Evolutionary conservation across 2,797 vertebrate genomes (phyloP), one percentile per base, ranked within the genome.

Genomic region (Falco cherrug): DNA sequence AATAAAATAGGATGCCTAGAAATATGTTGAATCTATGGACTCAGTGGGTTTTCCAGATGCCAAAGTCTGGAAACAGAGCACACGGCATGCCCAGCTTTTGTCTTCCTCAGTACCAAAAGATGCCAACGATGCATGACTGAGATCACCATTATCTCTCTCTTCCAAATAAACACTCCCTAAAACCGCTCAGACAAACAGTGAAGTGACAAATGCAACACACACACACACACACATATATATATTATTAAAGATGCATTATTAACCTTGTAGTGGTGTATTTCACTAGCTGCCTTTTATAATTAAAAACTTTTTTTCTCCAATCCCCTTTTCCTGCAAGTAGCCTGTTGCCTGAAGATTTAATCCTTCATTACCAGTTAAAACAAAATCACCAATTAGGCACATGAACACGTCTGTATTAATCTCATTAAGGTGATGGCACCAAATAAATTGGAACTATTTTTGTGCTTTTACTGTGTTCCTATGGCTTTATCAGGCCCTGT

Each of bases 401-500:
- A 98, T 98, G 98, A 98, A 98, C 98, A 98, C 97, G 97, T 98
- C 98, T 96, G 97, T 97, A 98, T 98, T 98, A 98, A 98, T 98
- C 98, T 98, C 98, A 98, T 98, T 98, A 98, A 98, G 98, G 98
- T 98, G 98, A 98, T 98, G 98, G 98, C 98, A 98, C 98, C 98
- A 98, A 98, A 98, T 98, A 98, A 98, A 98, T 98, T 98, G 98
- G 98, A 98, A 98, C 98, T 98, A 98, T 98, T 98, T 98, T 98
- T 98, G 97, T 98, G 98, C 98, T 98, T 98, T 98, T 98, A 98
- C 98, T 98, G 97, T 98, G 98, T 98, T 98, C 98, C 98, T 98
- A 98, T 97, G 98, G 98, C 98, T 98, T 98, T 98, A 98, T 98
- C 98, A 98, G 98, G 98, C 98, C 98, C 98, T 95, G 97, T 98